Conservation (phyloP, 1,140 invertebrate genomes). For the Drosophila subpulchrella region DNA sequence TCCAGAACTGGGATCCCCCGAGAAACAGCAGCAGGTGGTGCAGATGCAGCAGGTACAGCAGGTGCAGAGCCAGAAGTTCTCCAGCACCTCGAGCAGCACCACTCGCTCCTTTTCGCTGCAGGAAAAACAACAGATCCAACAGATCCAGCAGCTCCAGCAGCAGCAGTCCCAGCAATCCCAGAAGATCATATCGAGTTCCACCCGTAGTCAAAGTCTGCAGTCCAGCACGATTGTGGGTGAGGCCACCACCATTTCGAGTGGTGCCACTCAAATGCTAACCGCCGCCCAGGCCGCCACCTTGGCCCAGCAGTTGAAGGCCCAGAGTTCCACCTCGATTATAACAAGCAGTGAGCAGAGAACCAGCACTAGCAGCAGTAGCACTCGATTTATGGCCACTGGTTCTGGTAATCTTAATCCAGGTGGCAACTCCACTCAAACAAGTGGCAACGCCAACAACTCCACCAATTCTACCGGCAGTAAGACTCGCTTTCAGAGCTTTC, state of each 20-base stretch:
- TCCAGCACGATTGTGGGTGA: conserved; percentile 73
- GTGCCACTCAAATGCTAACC: conserved; percentile 25
- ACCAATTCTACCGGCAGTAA: conserved; percentile 28
- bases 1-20: conserved; percentile 50
- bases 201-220: conserved; percentile 79
- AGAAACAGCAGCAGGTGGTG: neutral
- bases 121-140: conserved; percentile 1
- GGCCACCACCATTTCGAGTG: conserved; percentile 28
- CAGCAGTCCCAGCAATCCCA: conserved; percentile 35
- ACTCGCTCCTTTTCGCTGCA: conserved; percentile 68
- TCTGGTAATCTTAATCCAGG: conserved; percentile 8
- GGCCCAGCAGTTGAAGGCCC: conserved; percentile 76
- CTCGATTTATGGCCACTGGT: conserved; percentile 54
- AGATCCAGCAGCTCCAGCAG: conserved; percentile 19
- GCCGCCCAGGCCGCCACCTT: conserved; percentile 37
- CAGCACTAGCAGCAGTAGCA: conserved; percentile 56
- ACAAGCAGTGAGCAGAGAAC: conserved; percentile 74
- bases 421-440: neutral
- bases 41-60: conserved; percentile 15
- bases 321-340: conserved; percentile 81
- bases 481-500: conserved; percentile 80
- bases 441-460: neutral
- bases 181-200: conserved; percentile 75
- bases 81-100: conserved; percentile 40
- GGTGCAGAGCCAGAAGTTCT: conserved; percentile 38